Conservation (phyloP, 2,888 invertebrate species). For the Parnassius glacialis region DNA sequence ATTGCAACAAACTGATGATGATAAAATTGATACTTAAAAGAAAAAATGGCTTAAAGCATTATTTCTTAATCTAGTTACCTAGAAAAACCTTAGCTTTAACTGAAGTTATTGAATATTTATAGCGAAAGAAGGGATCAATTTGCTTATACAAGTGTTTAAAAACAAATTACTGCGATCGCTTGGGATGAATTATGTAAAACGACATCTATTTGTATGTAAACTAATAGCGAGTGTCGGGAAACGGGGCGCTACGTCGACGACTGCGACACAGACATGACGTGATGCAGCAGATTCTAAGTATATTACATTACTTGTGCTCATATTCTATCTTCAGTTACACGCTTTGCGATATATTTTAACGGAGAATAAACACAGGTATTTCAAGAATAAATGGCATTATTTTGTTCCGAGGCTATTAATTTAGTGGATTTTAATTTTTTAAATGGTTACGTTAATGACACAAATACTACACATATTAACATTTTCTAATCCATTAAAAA, state of each 20-base stretch:
- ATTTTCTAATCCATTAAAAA: too few species aligned
- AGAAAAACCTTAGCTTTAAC: slow-evolving; percentile 18
- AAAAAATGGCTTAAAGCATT: neutral
- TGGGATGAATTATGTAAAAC: slow-evolving; percentile 79
- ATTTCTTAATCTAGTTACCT: neutral
- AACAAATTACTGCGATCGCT: slow-evolving; percentile 75
- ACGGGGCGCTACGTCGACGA: slow-evolving; percentile 42
- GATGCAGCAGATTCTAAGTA: slow-evolving; percentile 24
- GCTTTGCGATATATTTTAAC: neutral
- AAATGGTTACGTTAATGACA: too few species aligned
- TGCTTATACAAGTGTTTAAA: slow-evolving; percentile 73
- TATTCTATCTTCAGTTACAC: slow-evolving; percentile 17
- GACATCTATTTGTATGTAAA: slow-evolving; percentile 78
- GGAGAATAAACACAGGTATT: too few species aligned
- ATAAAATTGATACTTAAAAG: neutral
- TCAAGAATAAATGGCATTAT: too few species aligned
- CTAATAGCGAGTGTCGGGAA: slow-evolving; percentile 71
- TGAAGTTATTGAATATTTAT: slow-evolving; percentile 57
- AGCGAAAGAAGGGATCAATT: slow-evolving; percentile 68
- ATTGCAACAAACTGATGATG: neutral
- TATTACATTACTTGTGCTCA: slow-evolving; percentile 18
- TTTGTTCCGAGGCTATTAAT: too few species aligned
- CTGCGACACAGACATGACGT: slow-evolving; percentile 42
- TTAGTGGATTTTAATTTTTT: too few species aligned
- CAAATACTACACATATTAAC: too few species aligned